Evolutionary conservation across 2,797 vertebrate genomes (phyloP).

Genomic region (Aulostomus chinensis): DNA sequence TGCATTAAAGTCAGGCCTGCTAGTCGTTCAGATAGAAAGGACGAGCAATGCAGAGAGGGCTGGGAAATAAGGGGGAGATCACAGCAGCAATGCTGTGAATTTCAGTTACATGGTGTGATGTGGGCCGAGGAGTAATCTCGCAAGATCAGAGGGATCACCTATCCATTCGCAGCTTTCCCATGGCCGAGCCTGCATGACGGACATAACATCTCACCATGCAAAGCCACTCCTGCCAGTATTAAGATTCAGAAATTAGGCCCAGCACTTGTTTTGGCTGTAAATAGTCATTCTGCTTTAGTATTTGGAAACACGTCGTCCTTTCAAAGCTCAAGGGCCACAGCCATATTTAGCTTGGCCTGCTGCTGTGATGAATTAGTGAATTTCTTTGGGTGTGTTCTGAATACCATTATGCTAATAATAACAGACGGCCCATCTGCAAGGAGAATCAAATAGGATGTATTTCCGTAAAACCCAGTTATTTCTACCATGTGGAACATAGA

Average conservation of each 20-base stretch:
- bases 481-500: constrained; percentile 32
- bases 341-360: constrained; percentile 62
- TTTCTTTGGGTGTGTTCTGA: constrained; percentile 64
- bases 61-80: constrained; percentile 34
- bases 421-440: constrained; percentile 51
- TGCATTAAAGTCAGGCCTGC: constrained; percentile 16
- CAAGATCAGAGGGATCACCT: constrained; percentile 40
- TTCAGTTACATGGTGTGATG: constrained; percentile 24
- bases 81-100: constrained; percentile 16
- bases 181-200: constrained; percentile 28
- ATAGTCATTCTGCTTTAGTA: constrained; percentile 50
- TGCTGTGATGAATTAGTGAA: constrained; percentile 70
- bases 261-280: constrained; percentile 46
- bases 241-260: constrained; percentile 47
- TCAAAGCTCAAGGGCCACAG: constrained; percentile 56
- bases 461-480: constrained; percentile 41
- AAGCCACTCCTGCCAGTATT: constrained; percentile 25
- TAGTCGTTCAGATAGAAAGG: constrained; percentile 21
- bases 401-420: constrained; percentile 66
- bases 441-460: constrained; percentile 44
- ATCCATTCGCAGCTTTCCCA: constrained; percentile 9
- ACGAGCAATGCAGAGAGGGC: constrained; percentile 30
- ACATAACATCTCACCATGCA: constrained; percentile 14
- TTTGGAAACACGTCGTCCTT: constrained; percentile 60
- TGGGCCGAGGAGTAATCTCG: too few relatives aligned